A percentile compares a stretch with the other conserved stretches of the same genome.
Conservation (phyloP, 2,113 vertebrate genomes). For the Anoura caudifer region DNA sequence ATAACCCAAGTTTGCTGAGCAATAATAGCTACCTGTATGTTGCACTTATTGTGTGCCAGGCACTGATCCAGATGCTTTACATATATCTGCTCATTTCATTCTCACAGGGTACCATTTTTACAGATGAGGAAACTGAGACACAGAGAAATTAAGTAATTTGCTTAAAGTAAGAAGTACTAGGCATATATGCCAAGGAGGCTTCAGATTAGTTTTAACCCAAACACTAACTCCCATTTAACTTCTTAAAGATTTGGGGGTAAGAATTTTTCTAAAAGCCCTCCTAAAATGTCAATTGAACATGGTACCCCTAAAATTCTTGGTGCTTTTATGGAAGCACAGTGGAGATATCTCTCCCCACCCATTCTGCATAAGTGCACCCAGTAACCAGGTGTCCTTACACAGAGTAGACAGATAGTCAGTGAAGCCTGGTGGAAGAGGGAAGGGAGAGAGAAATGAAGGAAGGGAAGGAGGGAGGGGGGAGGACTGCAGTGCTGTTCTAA, state of each 20-base stretch:
- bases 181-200: not conserved
- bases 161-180: not conserved
- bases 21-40: not conserved
- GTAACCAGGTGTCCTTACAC: not conserved
- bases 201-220: not conserved
- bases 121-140: not conserved
- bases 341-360: not conserved
- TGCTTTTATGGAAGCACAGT: not conserved
- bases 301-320: not conserved
- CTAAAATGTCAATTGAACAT: not conserved
- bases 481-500: not conserved
- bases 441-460: no score
- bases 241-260: not conserved
- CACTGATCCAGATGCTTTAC: not conserved
- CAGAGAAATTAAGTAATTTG: not conserved
- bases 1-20: not conserved
- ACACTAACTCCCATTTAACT: not conserved
- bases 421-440: not conserved
- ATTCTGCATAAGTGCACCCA: not conserved
- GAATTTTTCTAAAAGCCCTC: no score
- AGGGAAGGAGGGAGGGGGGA: not conserved
- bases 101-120: not conserved
- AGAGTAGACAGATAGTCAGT: not conserved
- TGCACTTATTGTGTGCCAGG: not conserved
- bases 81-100: not conserved